phyloP scores from a whole-genome alignment of 30 jellyfish, hydroid and myxozoan genomes.

The Hydractinia echinata region DNA sequence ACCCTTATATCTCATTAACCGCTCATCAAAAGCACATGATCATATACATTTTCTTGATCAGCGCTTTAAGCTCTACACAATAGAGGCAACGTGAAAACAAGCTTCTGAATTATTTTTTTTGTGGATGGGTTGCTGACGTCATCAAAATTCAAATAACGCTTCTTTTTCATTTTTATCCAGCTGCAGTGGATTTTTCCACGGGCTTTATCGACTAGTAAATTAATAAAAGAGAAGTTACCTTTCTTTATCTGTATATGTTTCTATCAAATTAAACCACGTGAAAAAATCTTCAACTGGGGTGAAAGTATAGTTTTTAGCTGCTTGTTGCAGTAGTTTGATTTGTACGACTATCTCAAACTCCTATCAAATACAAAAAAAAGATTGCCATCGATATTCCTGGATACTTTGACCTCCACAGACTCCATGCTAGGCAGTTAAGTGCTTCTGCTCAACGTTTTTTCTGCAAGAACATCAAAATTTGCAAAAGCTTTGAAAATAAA shows the following conservation, averaged over 20 bases:
- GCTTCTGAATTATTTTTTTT: too few species aligned
- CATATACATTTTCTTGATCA: too few species aligned
- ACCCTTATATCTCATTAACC: too few species aligned
- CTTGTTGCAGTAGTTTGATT: constrained; percentile 70
- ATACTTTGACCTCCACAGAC: too few species aligned
- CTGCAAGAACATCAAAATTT: background rate
- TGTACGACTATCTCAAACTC: constrained; percentile 69
- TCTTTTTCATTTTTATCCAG: too few species aligned
- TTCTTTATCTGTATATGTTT: constrained; percentile 68
- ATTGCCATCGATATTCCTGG: background rate
- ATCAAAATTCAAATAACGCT: too few species aligned
- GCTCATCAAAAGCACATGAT: too few species aligned
- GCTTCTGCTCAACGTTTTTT: background rate
- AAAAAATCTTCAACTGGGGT: constrained; percentile 44
- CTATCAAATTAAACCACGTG: constrained; percentile 63
- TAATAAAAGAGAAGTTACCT: constrained; percentile 34
- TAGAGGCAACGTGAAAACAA: too few species aligned
- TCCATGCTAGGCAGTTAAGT: background rate
- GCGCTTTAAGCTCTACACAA: too few species aligned
- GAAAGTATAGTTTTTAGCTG: constrained; percentile 78
- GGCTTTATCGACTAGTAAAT: too few species aligned
- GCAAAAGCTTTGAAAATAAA: background rate
- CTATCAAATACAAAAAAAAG: background rate
- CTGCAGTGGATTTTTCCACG: too few species aligned
- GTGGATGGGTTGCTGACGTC: too few species aligned